These are phyloP conservation scores for Python bivittatus DNA, from an alignment of 2,113 vertebrate species.

Conservation along the genomic window DNA sequence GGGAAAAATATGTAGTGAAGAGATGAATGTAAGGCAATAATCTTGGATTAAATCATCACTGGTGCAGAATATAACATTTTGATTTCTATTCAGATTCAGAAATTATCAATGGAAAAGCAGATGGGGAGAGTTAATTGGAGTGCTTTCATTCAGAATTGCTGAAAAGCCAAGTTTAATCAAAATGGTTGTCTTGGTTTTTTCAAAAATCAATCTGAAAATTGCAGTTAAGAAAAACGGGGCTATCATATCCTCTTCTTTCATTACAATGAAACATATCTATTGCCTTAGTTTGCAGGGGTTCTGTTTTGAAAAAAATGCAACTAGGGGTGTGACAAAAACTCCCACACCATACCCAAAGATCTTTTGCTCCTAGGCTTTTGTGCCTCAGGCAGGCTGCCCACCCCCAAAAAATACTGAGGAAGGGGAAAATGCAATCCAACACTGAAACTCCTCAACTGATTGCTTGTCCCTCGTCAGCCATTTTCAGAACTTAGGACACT, in stretches of 20 bases:
- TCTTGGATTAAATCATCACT: background rate
- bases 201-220: conserved; percentile 46
- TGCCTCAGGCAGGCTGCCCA: background rate
- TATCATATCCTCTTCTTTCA: background rate
- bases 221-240: conserved; percentile 21
- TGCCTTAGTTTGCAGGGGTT: background rate
- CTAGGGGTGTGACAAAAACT: background rate
- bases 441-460: background rate
- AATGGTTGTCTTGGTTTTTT: conserved; percentile 36
- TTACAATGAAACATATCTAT: background rate
- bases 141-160: conserved; percentile 54
- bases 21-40: conserved; percentile 10
- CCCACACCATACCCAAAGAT: background rate
- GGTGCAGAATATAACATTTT: conserved; percentile 39
- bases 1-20: background rate
- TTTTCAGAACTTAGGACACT: background rate
- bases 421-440: background rate
- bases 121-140: conserved; percentile 51
- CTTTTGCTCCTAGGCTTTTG: background rate
- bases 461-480: background rate
- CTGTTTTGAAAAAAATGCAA: background rate
- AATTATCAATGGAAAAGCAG: conserved; percentile 60
- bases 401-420: background rate
- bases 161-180: conserved; percentile 55
- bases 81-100: conserved; percentile 42